Percentiles rank a stretch among this genome's conserved stretches.
These are phyloP conservation scores for Netelia virgata DNA, from an alignment of 2,888 invertebrate genomes.

Conservation along the genomic window DNA sequence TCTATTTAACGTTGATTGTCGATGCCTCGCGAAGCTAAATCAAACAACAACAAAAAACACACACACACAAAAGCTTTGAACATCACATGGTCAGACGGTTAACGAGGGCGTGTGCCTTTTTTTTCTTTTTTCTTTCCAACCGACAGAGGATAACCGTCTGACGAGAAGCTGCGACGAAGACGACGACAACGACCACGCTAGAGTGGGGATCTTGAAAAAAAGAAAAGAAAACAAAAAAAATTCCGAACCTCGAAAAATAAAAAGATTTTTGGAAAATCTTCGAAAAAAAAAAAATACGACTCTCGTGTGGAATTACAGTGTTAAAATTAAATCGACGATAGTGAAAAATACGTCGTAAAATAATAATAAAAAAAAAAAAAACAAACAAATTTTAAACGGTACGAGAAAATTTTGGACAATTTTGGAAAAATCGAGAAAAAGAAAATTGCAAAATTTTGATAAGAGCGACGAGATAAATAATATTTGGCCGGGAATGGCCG, in stretches of 20 bases:
- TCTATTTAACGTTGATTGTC: slow-evolving; percentile 46
- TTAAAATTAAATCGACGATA: not conserved
- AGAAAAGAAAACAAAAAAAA: not conserved
- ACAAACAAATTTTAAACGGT: too few relatives aligned
- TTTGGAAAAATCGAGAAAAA: slow-evolving; percentile 64
- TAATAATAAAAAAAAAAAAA: not conserved
- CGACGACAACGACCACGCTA: not conserved
- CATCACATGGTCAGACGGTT: slow-evolving; percentile 36
- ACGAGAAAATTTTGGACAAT: not conserved
- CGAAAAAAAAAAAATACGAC: not conserved
- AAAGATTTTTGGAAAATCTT: not conserved
- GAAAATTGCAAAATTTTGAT: slow-evolving; percentile 24
- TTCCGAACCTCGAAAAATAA: not conserved
- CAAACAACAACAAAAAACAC: not conserved
- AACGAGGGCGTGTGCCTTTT: slow-evolving; percentile 61
- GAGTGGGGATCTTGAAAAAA: not conserved
- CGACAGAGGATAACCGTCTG: slow-evolving; percentile 59
- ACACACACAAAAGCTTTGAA: slow-evolving; percentile 1
- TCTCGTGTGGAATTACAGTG: not conserved
- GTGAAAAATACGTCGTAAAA: not conserved
- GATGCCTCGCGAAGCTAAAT: slow-evolving; percentile 30
- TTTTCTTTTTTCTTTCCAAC: slow-evolving; percentile 47
- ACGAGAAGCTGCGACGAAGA: slow-evolving; percentile 28
- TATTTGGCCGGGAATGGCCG: slow-evolving; percentile 73
- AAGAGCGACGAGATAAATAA: not conserved